Percentiles rank a stretch among this genome's conserved stretches.
Evolutionary conservation across 2,888 invertebrate species (phyloP).

Genomic region (Cryptus armator): DNA sequence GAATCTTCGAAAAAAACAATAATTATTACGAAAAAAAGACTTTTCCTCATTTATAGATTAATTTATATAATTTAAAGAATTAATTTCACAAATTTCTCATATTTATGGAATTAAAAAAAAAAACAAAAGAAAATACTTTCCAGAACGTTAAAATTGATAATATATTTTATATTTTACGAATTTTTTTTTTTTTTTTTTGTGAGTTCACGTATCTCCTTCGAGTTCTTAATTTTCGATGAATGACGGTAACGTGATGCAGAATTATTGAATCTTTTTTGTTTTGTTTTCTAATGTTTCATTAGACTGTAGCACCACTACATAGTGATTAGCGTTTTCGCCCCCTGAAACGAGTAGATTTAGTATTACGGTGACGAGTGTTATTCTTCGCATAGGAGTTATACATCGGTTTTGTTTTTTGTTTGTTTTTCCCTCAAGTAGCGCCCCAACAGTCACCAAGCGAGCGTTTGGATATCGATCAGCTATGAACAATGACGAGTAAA

Average conservation of each 20-base stretch:
- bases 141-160: background rate
- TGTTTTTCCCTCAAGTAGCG: slow-evolving; percentile 64
- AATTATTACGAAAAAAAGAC: background rate
- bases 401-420: slow-evolving; percentile 1
- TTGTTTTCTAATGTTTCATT: slow-evolving; percentile 32
- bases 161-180: background rate
- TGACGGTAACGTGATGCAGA: slow-evolving; percentile 39
- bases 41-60: background rate
- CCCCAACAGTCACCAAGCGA: slow-evolving; percentile 82
- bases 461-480: slow-evolving; percentile 74
- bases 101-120: background rate
- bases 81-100: too few species aligned
- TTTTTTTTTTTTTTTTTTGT: background rate
- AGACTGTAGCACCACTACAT: slow-evolving; percentile 64
- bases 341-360: slow-evolving; percentile 65
- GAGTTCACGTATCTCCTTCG: slow-evolving; percentile 12
- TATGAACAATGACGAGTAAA: slow-evolving; percentile 74
- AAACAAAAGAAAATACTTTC: background rate
- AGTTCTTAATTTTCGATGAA: slow-evolving; percentile 10
- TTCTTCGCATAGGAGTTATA: slow-evolving; percentile 55
- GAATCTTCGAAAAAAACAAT: background rate
- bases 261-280: background rate
- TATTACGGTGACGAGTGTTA: slow-evolving; percentile 61
- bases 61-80: too few species aligned
- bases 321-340: slow-evolving; percentile 55